Base-by-base conservation (phyloP, 2,113 vertebrate species). In the Festucalex cinctus region DNA sequence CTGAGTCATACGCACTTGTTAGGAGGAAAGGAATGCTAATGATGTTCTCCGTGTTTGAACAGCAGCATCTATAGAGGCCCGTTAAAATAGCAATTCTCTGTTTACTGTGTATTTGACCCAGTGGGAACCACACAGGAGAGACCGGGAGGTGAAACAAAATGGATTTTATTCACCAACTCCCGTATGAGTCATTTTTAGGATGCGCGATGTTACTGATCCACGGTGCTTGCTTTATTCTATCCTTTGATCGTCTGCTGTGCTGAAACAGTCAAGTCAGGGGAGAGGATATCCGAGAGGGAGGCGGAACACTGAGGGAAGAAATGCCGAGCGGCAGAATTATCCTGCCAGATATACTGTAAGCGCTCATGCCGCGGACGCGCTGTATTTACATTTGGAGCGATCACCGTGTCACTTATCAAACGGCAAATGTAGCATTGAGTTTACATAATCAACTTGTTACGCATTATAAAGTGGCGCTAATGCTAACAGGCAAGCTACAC, bases 171-270 rank as follows among this genome's bases (percentile, higher is more conserved):
- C 57, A 63, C 73, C 72, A 54, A 59, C 22, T 83, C 74, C 77
- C 67, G 19, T 62, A 48, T 71, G 79, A 79, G 73, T 76, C 65
- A 71, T 79, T 83, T 78, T 83, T 58, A 71, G 83, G 76, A 76
- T 81, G 71, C 73, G 59, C 66, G 69, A 56, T 44, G 20, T 63
- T 77, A 66, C 66, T 78, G 68, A 74, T 80, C 74, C 75, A 53
- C 16, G 57, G 56, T 0, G 22, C 68, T 75, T 79, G 78, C 75
- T 74, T 80, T 67, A 74, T 77, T 84, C 70, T 26, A 61, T 16
- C 57, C 74, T 83, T 83, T 88, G 80, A 83, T 84, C 75, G 78
- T 35, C 49, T 53, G 73, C 78, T 66, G 68, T 46, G 59, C 68
- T 56, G 66, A 68, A 72, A 73, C 44, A 48, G 39, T 59, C 41